phyloP scores from a whole-genome alignment of 2,797 vertebrate genomes.

The Dromococcyx pavoninus region DNA sequence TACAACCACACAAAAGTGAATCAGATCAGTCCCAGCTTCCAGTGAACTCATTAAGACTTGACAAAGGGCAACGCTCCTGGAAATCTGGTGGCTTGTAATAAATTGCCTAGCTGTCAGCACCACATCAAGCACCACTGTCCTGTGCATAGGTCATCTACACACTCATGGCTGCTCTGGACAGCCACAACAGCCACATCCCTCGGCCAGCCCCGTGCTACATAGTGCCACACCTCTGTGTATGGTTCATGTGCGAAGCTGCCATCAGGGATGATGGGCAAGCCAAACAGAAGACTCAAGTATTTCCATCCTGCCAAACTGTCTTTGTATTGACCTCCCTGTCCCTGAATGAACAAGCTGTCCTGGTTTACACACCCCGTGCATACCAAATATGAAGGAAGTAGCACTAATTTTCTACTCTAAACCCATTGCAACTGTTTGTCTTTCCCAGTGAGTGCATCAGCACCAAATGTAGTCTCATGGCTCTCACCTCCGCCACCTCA shows the following conservation, averaged over 20 bases:
- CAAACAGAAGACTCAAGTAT: background rate
- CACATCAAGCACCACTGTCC: background rate
- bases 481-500: background rate
- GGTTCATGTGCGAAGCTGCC: background rate
- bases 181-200: background rate
- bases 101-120: background rate
- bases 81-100: background rate
- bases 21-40: background rate
- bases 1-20: background rate
- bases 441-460: background rate
- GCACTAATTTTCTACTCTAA: background rate
- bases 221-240: background rate
- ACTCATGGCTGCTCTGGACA: background rate
- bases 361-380: background rate
- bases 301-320: background rate
- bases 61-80: background rate
- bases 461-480: background rate
- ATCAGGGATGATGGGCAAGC: background rate
- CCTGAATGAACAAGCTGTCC: background rate
- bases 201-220: rapidly evolving
- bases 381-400: background rate
- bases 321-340: background rate
- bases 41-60: background rate
- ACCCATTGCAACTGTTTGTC: background rate
- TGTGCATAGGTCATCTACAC: background rate